These are phyloP conservation scores for Rhinoraja longicauda DNA, from an alignment of 2,797 vertebrate genomes.

Conservation along the genomic window DNA sequence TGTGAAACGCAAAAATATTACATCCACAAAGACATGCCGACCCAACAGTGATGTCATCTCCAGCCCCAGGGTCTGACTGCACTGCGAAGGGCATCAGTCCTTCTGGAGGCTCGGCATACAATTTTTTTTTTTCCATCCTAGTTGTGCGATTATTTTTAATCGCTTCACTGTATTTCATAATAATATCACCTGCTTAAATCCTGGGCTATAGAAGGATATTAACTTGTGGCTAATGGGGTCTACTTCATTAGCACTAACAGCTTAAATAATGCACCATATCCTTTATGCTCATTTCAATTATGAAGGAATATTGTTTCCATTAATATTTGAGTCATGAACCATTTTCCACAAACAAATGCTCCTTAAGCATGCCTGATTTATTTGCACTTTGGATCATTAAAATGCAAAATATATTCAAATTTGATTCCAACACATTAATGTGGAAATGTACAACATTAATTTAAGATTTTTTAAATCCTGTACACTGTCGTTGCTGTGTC, in stretches of 20 bases:
- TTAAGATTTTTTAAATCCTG: constrained; percentile 55
- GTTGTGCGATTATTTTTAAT: neutral
- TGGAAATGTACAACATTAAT: constrained; percentile 65
- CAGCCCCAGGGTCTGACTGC: neutral
- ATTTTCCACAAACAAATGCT: constrained; percentile 46
- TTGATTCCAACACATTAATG: constrained; percentile 63
- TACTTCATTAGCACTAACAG: constrained; percentile 38
- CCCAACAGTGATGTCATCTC: constrained; percentile 9
- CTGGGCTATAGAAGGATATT: constrained; percentile 24
- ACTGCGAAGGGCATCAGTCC: neutral
- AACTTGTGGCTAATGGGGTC: constrained; percentile 36
- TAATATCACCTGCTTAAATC: constrained; percentile 20
- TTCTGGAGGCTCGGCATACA: neutral
- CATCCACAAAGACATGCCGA: neutral
- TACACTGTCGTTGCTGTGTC: constrained; percentile 53
- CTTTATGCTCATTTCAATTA: constrained; percentile 39
- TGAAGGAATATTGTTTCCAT: constrained; percentile 38
- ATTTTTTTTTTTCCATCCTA: neutral
- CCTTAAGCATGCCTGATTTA: constrained; percentile 58
- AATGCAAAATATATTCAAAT: constrained; percentile 66
- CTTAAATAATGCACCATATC: constrained; percentile 39
- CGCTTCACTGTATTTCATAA: neutral
- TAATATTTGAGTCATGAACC: constrained; percentile 39
- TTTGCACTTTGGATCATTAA: constrained; percentile 61
- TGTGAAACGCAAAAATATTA: constrained; percentile 31